Evolutionary conservation across 1,140 invertebrate genomes (phyloP).

Genomic region (Hyles vespertilio): DNA sequence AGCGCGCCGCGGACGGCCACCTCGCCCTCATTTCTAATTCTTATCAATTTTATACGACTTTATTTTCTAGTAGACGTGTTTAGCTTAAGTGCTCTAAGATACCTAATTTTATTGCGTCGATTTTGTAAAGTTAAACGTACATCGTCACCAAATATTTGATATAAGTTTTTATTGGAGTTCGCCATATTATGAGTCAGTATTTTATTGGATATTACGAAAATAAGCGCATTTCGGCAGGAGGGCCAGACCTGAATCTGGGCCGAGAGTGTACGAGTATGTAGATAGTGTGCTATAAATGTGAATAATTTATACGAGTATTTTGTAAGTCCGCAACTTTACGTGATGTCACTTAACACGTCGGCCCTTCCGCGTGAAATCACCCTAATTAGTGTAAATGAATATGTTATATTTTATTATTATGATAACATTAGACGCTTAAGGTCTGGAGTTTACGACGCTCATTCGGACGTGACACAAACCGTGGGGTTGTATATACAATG

Average conservation of each 20-base stretch:
- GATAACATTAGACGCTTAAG: conserved; percentile 45
- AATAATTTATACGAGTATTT: conserved; percentile 75
- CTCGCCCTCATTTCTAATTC: conserved; percentile 33
- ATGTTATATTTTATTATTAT: conserved; percentile 71
- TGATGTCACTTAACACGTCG: conserved; percentile 60
- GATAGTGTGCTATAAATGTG: conserved; percentile 75
- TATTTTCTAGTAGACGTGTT: conserved; percentile 55
- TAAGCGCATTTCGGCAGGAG: conserved; percentile 63
- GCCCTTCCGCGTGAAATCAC: conserved; percentile 59
- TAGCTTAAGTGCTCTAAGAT: conserved; percentile 63
- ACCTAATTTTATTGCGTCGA: conserved; percentile 58
- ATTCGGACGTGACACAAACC: conserved; percentile 47
- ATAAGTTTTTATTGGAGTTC: conserved; percentile 72
- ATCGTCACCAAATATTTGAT: conserved; percentile 74
- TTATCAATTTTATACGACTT: conserved; percentile 69
- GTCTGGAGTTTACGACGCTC: conserved; percentile 64
- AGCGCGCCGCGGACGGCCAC: background rate
- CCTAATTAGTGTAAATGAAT: conserved; percentile 47
- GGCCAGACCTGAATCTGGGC: conserved; percentile 55
- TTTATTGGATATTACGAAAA: conserved; percentile 64
- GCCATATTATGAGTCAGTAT: conserved; percentile 73
- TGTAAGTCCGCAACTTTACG: conserved; percentile 73
- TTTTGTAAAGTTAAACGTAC: conserved; percentile 62
- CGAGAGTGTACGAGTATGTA: conserved; percentile 59
- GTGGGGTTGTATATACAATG: conserved; percentile 62